Base-by-base conservation (phyloP, 2,113 vertebrate genomes). In the Xiphophorus hellerii region DNA sequence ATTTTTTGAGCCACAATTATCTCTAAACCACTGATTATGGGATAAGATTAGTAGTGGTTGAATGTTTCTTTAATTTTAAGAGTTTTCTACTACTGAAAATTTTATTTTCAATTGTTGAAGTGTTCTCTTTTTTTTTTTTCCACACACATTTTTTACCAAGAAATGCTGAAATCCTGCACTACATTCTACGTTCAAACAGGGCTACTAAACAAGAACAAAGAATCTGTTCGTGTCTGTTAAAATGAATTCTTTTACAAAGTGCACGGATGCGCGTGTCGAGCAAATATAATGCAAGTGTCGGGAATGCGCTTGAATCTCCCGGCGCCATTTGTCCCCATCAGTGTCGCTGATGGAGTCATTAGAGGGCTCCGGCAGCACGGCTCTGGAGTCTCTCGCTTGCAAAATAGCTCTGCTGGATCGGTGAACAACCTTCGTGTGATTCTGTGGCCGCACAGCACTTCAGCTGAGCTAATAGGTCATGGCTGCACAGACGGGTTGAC, bases 291-390 rank as follows among this genome's bases (percentile, higher is more conserved):
- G 89, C 91, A 75, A 39, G 80, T 71, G 84, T 82, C 61, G 82
- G 79, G 86, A 89, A 86, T 67, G 77, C 69, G 81, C 66, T 71
- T 66, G 90, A 90, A 85, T 89, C 91, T 91, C 91, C 68, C 44
- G 88, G 85, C 88, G 87, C 90, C 87, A 89, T 93, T 92, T 91
- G 89, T 84, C 88, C 85, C 89, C 85, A 92, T 92, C 88, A 90
- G 87, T 76, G 82, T 66, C 25, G 87, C 83, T 93, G 91, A 92
- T 93, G 67, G 91, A 87, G 91, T 93, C 92, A 90, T 92, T 92
- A 93, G 83, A 90, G 87, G 80, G 81, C 83, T 66, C 74, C 71
- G 7, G 79, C 54, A 22, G 77, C 82, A 66, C 63, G 48, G 70
- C 88, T 87, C 85, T 62, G 83, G 78, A 76, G 76, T 77, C 81